Conservation (phyloP, 1,140 invertebrate species). For the Drosophila novamexicana region DNA sequence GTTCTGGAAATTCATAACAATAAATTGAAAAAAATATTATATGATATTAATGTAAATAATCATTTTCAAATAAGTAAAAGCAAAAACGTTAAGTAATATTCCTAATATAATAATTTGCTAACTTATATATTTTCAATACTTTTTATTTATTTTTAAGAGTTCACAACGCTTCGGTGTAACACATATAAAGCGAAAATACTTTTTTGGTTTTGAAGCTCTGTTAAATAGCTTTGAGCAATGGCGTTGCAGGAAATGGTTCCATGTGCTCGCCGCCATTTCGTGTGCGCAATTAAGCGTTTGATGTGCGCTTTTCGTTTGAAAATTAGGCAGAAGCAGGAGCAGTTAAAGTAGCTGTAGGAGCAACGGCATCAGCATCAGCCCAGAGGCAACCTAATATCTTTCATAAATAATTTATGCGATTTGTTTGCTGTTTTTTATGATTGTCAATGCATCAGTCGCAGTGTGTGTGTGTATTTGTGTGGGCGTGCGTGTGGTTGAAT, state of each 20-base stretch:
- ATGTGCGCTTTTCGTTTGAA: constrained; percentile 53
- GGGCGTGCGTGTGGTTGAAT: constrained; percentile 8
- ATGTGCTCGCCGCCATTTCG: constrained; percentile 47
- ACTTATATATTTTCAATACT: not conserved
- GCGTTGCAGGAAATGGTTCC: constrained; percentile 34
- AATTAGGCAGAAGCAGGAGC: constrained; percentile 28
- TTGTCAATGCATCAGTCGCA: constrained; percentile 27
- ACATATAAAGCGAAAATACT: not conserved
- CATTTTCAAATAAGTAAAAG: too few relatives aligned
- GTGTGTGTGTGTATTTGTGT: not conserved
- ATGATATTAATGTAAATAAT: too few relatives aligned
- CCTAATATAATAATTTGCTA: too few relatives aligned
- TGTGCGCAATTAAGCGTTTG: constrained; percentile 54
- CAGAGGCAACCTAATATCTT: constrained; percentile 36
- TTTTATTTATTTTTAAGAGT: constrained; percentile 1
- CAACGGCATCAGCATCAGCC: not conserved
- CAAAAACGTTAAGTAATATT: not conserved
- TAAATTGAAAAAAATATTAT: too few relatives aligned
- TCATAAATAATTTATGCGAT: constrained; percentile 55
- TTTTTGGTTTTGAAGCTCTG: constrained; percentile 2
- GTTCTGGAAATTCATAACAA: too few relatives aligned
- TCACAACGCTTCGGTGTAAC: constrained; percentile 13
- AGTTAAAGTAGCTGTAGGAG: not conserved
- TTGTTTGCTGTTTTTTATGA: constrained; percentile 51
- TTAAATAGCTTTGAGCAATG: constrained; percentile 39